phyloP scores from a whole-genome alignment of 1,140 invertebrate genomes.

The Formica selysi region DNA sequence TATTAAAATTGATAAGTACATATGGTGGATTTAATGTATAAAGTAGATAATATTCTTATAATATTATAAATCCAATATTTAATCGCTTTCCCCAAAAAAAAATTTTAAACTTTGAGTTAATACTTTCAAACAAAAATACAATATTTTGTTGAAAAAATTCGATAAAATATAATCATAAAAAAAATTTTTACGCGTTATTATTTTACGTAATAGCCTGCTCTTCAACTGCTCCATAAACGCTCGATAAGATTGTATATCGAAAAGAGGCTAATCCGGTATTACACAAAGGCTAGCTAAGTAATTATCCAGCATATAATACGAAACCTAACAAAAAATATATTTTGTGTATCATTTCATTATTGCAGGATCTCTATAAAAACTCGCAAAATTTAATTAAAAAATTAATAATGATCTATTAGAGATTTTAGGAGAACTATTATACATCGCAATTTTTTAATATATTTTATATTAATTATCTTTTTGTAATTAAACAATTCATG shows the following conservation, averaged over 20 bases:
- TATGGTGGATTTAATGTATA: no score
- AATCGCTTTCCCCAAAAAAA: not conserved
- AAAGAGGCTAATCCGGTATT: not conserved
- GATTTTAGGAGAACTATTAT: not conserved
- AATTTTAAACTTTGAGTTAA: no score
- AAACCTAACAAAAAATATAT: not conserved
- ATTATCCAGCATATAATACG: not conserved
- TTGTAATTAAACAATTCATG: not conserved
- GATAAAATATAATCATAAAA: not conserved
- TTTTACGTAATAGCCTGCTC: not conserved
- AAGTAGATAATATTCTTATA: no score
- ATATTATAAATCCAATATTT: no score
- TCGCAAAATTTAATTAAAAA: not conserved
- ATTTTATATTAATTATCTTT: not conserved
- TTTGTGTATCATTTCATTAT: not conserved
- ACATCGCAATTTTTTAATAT: not conserved
- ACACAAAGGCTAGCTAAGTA: not conserved
- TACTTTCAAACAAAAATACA: no score
- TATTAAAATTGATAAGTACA: no score
- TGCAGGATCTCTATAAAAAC: no score
- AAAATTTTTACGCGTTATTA: not conserved
- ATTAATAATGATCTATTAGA: not conserved
- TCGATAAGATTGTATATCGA: conserved; percentile 26
- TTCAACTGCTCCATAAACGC: conserved; percentile 10
- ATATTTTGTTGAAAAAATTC: not conserved